Evolutionary conservation across 2,113 vertebrate species (phyloP).

Genomic region (Pipra filicauda): DNA sequence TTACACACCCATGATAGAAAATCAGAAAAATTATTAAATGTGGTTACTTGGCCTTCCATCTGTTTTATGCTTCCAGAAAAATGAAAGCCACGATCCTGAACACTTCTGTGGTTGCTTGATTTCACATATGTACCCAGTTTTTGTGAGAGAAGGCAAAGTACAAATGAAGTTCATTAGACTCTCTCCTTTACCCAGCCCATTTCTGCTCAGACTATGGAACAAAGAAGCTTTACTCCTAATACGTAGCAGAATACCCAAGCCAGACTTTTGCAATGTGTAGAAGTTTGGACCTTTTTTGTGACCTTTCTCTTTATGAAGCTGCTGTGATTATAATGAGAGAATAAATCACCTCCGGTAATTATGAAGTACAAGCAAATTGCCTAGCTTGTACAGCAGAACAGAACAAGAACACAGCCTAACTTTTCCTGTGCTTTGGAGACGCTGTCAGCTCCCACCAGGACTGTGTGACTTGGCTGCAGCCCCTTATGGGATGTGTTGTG

Average conservation of each 20-base stretch:
- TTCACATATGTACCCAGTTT: slow-evolving; percentile 18
- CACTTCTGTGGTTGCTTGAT: background rate
- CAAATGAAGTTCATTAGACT: slow-evolving; percentile 19
- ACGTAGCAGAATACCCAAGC: background rate
- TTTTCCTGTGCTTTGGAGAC: background rate
- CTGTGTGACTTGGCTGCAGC: background rate
- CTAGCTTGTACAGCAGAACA: background rate
- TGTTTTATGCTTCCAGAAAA: slow-evolving; percentile 4
- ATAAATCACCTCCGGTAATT: slow-evolving; percentile 12
- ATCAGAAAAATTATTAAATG: background rate
- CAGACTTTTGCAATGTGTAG: background rate
- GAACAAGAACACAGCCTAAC: background rate
- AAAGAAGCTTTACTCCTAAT: background rate
- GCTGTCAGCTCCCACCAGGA: background rate
- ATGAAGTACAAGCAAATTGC: background rate
- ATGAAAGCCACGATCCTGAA: background rate
- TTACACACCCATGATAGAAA: background rate
- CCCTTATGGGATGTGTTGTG: background rate
- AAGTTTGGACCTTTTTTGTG: background rate
- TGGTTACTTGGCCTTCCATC: background rate
- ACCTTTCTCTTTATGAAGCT: slow-evolving; percentile 12
- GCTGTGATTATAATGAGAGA: background rate
- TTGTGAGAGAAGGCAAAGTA: background rate
- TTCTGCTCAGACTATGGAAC: background rate
- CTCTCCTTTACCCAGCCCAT: background rate